Conservation (phyloP, 2,888 invertebrate genomes). For the Miltochrista miniata region DNA sequence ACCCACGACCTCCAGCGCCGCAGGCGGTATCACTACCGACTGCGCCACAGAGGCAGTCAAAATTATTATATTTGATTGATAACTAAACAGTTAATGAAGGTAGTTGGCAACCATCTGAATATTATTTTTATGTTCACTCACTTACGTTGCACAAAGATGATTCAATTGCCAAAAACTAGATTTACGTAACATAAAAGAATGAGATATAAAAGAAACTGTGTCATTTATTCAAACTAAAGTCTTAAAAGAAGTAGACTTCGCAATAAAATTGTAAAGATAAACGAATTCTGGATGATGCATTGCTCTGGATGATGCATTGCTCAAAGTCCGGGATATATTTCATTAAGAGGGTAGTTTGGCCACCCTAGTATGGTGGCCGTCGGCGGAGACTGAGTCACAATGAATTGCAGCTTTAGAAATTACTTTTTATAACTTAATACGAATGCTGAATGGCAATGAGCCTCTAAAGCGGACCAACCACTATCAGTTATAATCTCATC, state of each 20-base stretch:
- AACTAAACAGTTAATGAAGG: no score
- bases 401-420: conserved; percentile 33
- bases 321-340: conserved; percentile 6
- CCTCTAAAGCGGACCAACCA: conserved; percentile 21
- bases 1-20: no score
- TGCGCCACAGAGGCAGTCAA: no score
- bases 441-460: conserved; percentile 42
- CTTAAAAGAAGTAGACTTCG: conserved; percentile 1
- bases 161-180: conserved; percentile 19
- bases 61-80: no score
- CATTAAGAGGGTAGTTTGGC: conserved; percentile 25
- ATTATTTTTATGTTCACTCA: conserved; percentile 11
- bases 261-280: not conserved
- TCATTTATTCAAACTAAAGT: conserved; percentile 10
- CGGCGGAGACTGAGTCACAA: conserved; percentile 33
- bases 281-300: conserved; percentile 5
- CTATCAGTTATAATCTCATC: no score
- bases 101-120: no score
- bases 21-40: no score
- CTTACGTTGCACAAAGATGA: conserved; percentile 15
- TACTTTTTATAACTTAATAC: conserved; percentile 40
- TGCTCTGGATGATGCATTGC: conserved; percentile 1
- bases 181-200: conserved; percentile 10
- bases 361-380: conserved; percentile 26
- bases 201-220: conserved; percentile 23